These are phyloP conservation scores for Trachelus iudaicus DNA, from an alignment of 2,888 invertebrate species.

Conservation along the genomic window DNA sequence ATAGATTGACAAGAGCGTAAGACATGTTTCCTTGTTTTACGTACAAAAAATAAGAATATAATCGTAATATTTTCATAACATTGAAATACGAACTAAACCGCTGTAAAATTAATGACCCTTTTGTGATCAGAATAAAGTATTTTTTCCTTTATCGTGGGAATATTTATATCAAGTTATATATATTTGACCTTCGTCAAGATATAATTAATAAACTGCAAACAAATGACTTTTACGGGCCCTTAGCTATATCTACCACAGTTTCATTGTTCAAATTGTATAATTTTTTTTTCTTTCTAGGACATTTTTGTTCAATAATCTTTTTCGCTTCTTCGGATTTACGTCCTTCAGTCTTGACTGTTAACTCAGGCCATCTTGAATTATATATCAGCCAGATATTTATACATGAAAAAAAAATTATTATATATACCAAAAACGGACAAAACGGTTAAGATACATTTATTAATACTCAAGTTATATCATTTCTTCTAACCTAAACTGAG, in stretches of 20 bases:
- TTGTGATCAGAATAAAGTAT: background rate
- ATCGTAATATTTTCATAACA: background rate
- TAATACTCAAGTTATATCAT: background rate
- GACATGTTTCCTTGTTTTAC: background rate
- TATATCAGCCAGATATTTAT: background rate
- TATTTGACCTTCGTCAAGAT: background rate
- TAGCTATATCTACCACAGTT: constrained; percentile 15
- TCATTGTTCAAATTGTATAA: constrained; percentile 18
- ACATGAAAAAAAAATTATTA: background rate
- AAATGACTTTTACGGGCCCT: background rate
- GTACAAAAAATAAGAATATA: background rate
- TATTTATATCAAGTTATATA: constrained; percentile 8
- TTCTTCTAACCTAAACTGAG: background rate
- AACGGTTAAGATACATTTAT: background rate
- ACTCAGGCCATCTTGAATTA: constrained; percentile 25
- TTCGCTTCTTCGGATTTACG: background rate
- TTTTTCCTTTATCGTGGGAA: constrained; percentile 1
- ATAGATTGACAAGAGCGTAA: background rate
- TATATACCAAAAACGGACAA: background rate
- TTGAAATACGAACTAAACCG: background rate
- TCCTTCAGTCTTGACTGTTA: constrained; percentile 15
- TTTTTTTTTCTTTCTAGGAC: constrained; percentile 18
- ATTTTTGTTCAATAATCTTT: background rate
- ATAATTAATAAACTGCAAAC: constrained; percentile 6
- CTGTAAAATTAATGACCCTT: background rate